Evolutionary conservation across 2,797 vertebrate species (phyloP), one percentile per base, ranked within the genome.

Genomic region (Ctenopoma kingsleyae): DNA sequence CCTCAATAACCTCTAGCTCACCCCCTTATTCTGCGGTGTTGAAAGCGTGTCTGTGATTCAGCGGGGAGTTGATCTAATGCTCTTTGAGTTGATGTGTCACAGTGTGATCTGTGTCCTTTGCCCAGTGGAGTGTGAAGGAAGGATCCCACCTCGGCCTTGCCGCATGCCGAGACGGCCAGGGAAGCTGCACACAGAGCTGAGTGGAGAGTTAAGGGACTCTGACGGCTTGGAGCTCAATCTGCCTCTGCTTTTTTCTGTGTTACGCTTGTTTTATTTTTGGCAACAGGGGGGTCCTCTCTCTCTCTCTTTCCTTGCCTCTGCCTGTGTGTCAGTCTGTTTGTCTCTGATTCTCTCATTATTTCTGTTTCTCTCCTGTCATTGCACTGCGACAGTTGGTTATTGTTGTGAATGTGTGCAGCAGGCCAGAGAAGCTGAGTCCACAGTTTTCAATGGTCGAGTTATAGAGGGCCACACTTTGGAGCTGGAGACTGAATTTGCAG

Each of bases 401-500:
- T 83, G 71, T 75, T 83, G 74, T 80, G 78, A 82, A 81, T 80
- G 67, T 67, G 70, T 44, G 69, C 86, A 68, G 59, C 73, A 46
- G 79, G 68, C 78, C 80, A 84, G 53, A 78, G 71, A 80, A 83
- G 90, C 89, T 93, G 93, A 91, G 85, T 87, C 80, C 67, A 89
- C 85, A 85, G 67, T 91, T 92, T 91, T 89, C 66, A 84, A 77
- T 75, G 68, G 67, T 50, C 55, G 55, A 76, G 55, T 90, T 73
- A 85, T 41, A 80, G 76, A 87, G 71, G 76, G 78, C 81, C 86
- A 83, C 76, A 78, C 73, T 69, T 57, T 74, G 84, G 74, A 86
- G 78, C 80, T 65, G 83, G 63, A 50, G 74, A 79, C 82, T 71
- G 84, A 86, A 85, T 87, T 44, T 72, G 71, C 48, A 13, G 84